These are phyloP conservation scores for Thymelicus sylvestris DNA, from an alignment of 2,888 invertebrate species.

Conservation along the genomic window DNA sequence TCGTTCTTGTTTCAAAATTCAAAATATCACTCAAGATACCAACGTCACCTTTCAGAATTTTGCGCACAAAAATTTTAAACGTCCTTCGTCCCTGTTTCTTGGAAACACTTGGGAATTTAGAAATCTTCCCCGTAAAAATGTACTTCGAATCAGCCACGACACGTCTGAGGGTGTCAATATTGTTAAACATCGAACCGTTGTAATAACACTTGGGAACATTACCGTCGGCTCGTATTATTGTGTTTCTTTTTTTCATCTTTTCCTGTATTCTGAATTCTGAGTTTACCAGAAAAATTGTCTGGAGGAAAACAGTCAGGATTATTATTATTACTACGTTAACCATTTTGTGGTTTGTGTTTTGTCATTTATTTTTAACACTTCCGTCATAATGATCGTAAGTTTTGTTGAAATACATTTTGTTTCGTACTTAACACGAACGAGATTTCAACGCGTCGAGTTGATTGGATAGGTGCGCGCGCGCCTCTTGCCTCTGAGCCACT, in stretches of 20 bases:
- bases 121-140: slow-evolving; percentile 82
- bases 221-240: slow-evolving; percentile 72
- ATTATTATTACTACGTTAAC: slow-evolving; percentile 50
- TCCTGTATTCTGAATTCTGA: slow-evolving; percentile 72
- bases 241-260: slow-evolving; percentile 76
- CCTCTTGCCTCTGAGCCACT: slow-evolving; percentile 73
- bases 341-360: slow-evolving; percentile 55
- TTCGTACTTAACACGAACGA: slow-evolving; percentile 8
- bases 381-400: slow-evolving; percentile 32
- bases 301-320: slow-evolving; percentile 49
- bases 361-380: slow-evolving; percentile 33
- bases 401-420: slow-evolving; percentile 15
- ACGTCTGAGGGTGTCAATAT: slow-evolving; percentile 69
- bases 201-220: slow-evolving; percentile 65
- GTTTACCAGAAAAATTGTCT: slow-evolving; percentile 52
- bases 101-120: slow-evolving; percentile 59
- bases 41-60: slow-evolving; percentile 77
- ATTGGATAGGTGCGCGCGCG: slow-evolving; percentile 65
- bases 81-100: slow-evolving; percentile 62
- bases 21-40: slow-evolving; percentile 74
- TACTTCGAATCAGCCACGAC: slow-evolving; percentile 73
- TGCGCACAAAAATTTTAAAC: slow-evolving; percentile 77
- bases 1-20: slow-evolving; percentile 73
- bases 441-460: slow-evolving; percentile 22
- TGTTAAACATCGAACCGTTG: slow-evolving; percentile 73